A percentile compares a stretch with the other conserved stretches of the same genome.
Evolutionary conservation across 92 coral and sea anemone species (phyloP).

Genomic region (Porites lobata): DNA sequence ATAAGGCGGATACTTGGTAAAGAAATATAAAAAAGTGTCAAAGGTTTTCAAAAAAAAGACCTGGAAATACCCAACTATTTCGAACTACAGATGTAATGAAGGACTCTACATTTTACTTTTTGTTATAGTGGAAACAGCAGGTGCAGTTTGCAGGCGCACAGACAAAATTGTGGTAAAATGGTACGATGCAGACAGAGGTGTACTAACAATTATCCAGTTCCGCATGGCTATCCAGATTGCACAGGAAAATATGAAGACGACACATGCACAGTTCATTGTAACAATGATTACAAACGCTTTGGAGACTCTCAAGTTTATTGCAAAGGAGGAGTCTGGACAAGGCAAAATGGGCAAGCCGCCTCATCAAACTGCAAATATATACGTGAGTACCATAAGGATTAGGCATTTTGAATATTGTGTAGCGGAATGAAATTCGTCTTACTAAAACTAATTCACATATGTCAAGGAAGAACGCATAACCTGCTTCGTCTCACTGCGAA

Average conservation of each 20-base stretch:
- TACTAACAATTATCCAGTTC: constrained; percentile 26
- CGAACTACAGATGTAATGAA: not conserved
- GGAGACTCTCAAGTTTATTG: constrained; percentile 32
- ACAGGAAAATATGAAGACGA: constrained; percentile 49
- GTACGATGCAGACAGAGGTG: constrained; percentile 53
- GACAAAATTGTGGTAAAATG: constrained; percentile 32
- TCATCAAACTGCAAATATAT: too few species aligned
- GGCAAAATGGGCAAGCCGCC: not conserved
- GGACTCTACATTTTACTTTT: not conserved
- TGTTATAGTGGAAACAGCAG: not conserved
- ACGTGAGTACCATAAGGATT: too few species aligned
- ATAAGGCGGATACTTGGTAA: too few species aligned
- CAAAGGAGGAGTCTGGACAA: constrained; percentile 37
- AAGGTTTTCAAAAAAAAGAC: too few species aligned
- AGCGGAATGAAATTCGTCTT: too few species aligned
- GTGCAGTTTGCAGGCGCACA: not conserved
- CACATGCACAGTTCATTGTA: constrained; percentile 27
- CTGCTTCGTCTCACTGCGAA: constrained; percentile 31
- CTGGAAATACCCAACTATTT: not conserved
- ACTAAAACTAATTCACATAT: too few species aligned
- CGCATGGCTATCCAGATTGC: not conserved
- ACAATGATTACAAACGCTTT: not conserved
- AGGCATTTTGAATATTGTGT: too few species aligned
- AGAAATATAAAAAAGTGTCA: too few species aligned
- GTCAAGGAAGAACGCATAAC: not conserved